These are phyloP conservation scores for Eretmochelys imbricata DNA, from an alignment of 2,113 vertebrate genomes.

Conservation along the genomic window DNA sequence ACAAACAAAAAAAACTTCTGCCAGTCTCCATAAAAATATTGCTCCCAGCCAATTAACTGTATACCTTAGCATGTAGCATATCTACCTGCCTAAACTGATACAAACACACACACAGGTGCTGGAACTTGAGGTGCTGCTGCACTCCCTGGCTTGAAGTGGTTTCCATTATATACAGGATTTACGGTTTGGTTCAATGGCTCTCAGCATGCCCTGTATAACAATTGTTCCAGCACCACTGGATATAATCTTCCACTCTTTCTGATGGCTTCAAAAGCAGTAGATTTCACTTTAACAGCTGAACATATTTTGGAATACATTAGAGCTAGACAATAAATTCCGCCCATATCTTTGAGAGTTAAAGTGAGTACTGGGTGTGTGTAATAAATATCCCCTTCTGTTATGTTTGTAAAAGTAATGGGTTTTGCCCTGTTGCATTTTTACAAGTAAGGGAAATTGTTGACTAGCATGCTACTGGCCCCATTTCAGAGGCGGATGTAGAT, in stretches of 20 bases:
- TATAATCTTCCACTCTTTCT: background rate
- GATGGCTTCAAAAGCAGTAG: background rate
- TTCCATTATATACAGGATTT: too few species aligned
- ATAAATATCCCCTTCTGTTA: background rate
- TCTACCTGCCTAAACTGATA: background rate
- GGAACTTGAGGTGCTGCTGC: too few species aligned
- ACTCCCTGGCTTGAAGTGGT: too few species aligned
- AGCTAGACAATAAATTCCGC: background rate
- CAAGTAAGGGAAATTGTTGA: fast-evolving
- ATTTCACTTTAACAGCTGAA: background rate
- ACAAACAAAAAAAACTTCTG: background rate
- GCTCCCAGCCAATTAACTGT: background rate
- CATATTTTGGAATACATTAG: background rate
- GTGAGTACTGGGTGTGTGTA: background rate
- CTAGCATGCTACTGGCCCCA: fast-evolving
- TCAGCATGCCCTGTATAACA: too few species aligned
- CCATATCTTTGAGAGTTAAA: background rate
- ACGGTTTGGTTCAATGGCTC: too few species aligned
- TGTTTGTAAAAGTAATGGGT: background rate
- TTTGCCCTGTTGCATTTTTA: background rate
- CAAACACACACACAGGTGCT: too few species aligned
- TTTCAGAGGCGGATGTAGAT: fast-evolving
- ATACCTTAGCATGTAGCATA: background rate
- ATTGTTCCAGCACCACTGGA: too few species aligned
- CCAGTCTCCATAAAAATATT: background rate